Conservation (phyloP, 2,113 vertebrate genomes). For the Phrynocephalus versicolor region DNA sequence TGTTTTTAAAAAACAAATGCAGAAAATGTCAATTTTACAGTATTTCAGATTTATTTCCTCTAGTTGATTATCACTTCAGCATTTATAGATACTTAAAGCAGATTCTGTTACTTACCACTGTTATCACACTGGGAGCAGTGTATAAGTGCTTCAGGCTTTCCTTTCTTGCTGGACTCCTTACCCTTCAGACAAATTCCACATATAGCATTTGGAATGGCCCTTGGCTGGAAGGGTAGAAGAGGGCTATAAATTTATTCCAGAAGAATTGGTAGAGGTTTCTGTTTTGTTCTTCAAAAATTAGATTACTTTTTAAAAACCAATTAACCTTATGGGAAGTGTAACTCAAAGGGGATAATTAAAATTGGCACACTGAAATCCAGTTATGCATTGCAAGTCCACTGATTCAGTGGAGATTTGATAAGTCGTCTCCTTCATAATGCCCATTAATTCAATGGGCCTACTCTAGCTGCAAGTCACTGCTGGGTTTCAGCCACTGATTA, state of each 20-base stretch:
- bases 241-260: constrained; percentile 92
- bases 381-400: no score
- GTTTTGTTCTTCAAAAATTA: constrained; percentile 43
- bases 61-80: constrained; percentile 24
- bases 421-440: no score
- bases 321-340: constrained; percentile 15
- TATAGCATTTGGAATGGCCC: constrained; percentile 98
- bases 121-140: constrained; percentile 99
- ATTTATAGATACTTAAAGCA: constrained; percentile 42
- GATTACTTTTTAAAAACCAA: constrained; percentile 51
- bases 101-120: constrained; percentile 87
- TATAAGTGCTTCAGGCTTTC: constrained; percentile 94
- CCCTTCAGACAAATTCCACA: constrained; percentile 99
- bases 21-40: background rate
- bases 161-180: constrained; percentile 98
- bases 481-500: background rate
- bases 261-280: constrained; percentile 74
- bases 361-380: no score
- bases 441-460: no score
- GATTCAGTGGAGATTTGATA: no score
- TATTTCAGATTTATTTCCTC: background rate
- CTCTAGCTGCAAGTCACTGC: no score
- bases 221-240: constrained; percentile 99
- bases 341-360: constrained; percentile 15
- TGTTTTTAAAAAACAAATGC: background rate